Evolutionary conservation across 2,888 invertebrate genomes (phyloP), one percentile per base, ranked within the genome.

Genomic region (Brenthis ino): DNA sequence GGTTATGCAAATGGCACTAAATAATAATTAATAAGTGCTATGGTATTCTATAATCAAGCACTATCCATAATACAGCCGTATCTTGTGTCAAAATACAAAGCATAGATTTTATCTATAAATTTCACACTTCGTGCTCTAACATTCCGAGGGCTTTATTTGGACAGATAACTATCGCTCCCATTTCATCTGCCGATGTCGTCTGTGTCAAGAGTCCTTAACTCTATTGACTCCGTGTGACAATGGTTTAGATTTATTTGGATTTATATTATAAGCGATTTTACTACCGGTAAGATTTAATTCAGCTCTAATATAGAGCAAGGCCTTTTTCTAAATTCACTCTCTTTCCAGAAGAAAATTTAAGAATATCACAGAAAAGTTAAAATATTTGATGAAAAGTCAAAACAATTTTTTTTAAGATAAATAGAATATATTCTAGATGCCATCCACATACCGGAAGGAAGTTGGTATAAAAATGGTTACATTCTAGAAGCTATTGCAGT

Each of bases 81-180:
- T 65, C 67, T 69, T 69, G 68, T 77, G 76, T 80, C 77, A 82
- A 76, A 77, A 78, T 72, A 77, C 74, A 74, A 79, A 71, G 68
- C 60, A 73, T 50, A 82, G 89, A 90, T 90, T 89, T 74, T 75
- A 90, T 91, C 90, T 82, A 78, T 82, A 84, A 70, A 90, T 90
- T 89, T 90, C 86, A 90, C 91, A 89, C 89, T 87, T 82, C 80
- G 81, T 82, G 81, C 87, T 83, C 79, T 77, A 80, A 80, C 80
- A 81, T 82, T 80, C 82, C 80, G 76, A 78, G 87, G 86, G 80
- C 82, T 87, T 86, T 86, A 85, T 86, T 83, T 82, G 75, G 75
- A 64, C 71, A 78, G 89, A 89, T 89, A 85, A 84, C 78, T 81
- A 89, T 89, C 89, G 81, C 80, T 77, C 78, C 71, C 82, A 83